These are phyloP conservation scores for Drusus annulatus DNA, from an alignment of 1,140 invertebrate genomes.

Conservation along the genomic window DNA sequence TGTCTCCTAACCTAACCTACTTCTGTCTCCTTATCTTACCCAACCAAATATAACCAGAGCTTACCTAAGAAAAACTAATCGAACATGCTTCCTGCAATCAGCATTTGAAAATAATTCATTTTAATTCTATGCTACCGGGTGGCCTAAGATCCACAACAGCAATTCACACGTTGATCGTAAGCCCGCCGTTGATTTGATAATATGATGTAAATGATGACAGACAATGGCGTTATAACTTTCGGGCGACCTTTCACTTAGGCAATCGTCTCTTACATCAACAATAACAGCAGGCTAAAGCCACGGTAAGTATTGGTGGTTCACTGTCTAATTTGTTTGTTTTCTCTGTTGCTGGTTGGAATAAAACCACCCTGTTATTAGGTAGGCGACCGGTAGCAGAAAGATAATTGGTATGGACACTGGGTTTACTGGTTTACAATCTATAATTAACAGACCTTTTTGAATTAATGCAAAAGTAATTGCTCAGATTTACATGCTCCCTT, in stretches of 20 bases:
- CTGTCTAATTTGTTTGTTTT: not conserved
- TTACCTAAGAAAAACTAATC: too few relatives aligned
- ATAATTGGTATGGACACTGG: not conserved
- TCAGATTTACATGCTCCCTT: too few relatives aligned
- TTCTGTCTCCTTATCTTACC: too few relatives aligned
- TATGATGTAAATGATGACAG: conserved; percentile 51
- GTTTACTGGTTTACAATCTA: not conserved
- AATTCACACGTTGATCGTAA: conserved; percentile 39
- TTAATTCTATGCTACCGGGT: not conserved
- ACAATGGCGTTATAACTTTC: conserved; percentile 44
- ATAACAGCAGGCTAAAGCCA: too few relatives aligned
- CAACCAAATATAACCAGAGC: too few relatives aligned
- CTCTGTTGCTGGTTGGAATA: not conserved
- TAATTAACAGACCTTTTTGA: not conserved
- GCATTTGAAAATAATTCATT: not conserved
- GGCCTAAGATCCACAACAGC: not conserved
- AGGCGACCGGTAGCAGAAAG: not conserved
- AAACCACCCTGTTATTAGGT: not conserved
- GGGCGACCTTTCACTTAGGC: conserved; percentile 52
- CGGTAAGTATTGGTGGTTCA: too few relatives aligned
- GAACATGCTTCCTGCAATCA: too few relatives aligned
- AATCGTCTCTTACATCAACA: conserved; percentile 21
- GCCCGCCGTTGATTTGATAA: conserved; percentile 30
- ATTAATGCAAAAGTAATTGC: not conserved
- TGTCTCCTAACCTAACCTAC: too few relatives aligned